A percentile compares a stretch with the other conserved stretches of the same genome.
phyloP scores from a whole-genome alignment of 1,140 invertebrate genomes.

The Campoletis sonorensis region DNA sequence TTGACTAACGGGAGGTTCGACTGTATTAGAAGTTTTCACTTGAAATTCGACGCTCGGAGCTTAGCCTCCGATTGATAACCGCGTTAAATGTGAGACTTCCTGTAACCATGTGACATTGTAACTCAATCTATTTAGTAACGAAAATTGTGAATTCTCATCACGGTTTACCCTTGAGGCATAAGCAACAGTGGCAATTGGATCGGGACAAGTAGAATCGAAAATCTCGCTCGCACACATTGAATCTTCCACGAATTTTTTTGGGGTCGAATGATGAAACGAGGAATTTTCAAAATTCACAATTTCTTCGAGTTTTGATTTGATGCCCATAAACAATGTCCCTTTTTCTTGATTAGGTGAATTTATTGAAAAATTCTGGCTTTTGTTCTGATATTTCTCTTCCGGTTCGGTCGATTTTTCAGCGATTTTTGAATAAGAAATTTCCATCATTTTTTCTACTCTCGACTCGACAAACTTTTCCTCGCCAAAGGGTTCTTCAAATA shows the following conservation, averaged over 20 bases:
- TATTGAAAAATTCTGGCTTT: neutral
- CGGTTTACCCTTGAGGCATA: constrained; percentile 21
- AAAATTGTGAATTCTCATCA: constrained; percentile 23
- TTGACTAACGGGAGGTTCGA: no score
- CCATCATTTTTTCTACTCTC: neutral
- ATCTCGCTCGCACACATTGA: neutral
- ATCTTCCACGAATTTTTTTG: constrained; percentile 4
- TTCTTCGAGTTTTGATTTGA: neutral
- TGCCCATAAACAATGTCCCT: neutral
- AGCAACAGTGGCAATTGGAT: constrained; percentile 27
- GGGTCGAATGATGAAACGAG: constrained; percentile 2
- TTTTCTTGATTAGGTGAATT: neutral
- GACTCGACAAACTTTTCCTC: neutral
- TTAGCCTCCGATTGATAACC: no score
- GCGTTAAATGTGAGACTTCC: no score
- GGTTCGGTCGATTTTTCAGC: neutral
- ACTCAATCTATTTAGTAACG: no score
- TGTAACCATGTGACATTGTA: no score
- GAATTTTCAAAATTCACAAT: neutral
- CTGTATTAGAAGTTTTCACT: neutral
- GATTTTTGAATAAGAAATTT: neutral
- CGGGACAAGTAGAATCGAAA: neutral
- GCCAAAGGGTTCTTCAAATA: neutral
- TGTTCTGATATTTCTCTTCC: neutral
- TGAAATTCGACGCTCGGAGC: neutral